Base-by-base conservation (phyloP, 2,113 vertebrate genomes). In the Colistium nudipinnis region DNA sequence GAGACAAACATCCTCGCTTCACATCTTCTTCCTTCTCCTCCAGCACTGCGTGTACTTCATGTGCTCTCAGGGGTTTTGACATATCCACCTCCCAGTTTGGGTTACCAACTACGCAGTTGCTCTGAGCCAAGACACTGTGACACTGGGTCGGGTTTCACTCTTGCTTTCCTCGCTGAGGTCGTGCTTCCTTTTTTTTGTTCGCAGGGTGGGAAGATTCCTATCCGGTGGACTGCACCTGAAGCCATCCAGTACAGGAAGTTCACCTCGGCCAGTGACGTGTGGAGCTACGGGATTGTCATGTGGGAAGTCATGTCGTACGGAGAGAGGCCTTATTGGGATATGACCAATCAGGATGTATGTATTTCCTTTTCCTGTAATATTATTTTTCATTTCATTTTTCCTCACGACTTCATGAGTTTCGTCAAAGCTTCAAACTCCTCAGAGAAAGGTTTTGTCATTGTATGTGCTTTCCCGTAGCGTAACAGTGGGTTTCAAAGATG, bases 301-400 rank as follows among this genome's bases (percentile, higher is more conserved):
- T 94, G 93, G 93, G 93, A 94, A 79, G 93, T 94, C 74, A 94
- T 94, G 93, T 94, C 93, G 9, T 94, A 94, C 11, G 93, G 93
- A 62, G 93, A 94, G 81, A 89, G 93, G 76, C 93, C 93, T 49
- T 94, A 94, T 78, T 94, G 93, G 93, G 93, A 94, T 89, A 94
- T 94, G 93, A 94, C 93, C 83, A 94, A 94, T 85, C 93, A 94
- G 62, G 93, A 94, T 14, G 93, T 94, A 89, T 4, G 93, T 93
- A 84, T 52, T 70, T 33, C 60, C 36, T n/a, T 25, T 48, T 9
- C 28, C n/a, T 35, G 1, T 7, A 14, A 24, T n/a, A n/a, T 44
- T 6, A 1, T 61, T 62, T 20, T 48, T 45, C n/a, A n/a, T n/a
- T n/a, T n/a, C 2, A 25, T 52, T 70, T 74, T 48, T 64, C 38